phyloP scores from a whole-genome alignment of 30 jellyfish, hydroid and myxozoan genomes.

The Chrysaora quinquecirrha region DNA sequence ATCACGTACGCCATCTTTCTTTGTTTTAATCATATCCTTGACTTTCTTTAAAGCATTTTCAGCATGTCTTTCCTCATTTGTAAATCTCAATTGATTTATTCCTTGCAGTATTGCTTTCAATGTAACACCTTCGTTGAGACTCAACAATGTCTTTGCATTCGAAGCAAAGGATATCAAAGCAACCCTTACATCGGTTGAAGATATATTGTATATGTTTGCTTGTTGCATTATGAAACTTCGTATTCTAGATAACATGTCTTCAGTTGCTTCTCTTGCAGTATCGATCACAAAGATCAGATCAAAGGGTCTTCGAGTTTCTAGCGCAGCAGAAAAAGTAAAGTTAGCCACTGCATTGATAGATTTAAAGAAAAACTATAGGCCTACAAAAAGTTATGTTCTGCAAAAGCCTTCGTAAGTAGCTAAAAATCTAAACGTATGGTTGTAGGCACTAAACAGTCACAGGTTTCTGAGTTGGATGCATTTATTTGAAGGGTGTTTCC shows the following conservation, averaged over 20 bases:
- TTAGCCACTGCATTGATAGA: no score
- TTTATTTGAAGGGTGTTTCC: no score
- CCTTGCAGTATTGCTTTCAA: constrained; percentile 4
- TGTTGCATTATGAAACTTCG: constrained; percentile 16
- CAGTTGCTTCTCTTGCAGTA: constrained; percentile 27
- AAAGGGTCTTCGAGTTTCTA: no score
- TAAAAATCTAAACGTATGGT: no score
- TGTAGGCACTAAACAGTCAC: no score
- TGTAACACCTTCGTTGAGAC: constrained; percentile 25
- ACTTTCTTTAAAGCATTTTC: constrained; percentile 12
- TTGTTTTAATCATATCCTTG: background rate
- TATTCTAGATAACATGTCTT: background rate
- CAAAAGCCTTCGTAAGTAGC: no score
- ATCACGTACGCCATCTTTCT: constrained; percentile 13
- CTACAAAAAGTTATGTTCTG: no score
- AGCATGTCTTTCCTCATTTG: constrained; percentile 16
- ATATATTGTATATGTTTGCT: constrained; percentile 23
- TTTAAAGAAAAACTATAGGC: no score
- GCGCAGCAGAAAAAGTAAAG: no score
- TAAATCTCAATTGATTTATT: background rate
- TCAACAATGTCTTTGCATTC: background rate
- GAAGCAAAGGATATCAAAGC: constrained; percentile 39
- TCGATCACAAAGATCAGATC: constrained; percentile 61
- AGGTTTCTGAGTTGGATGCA: no score
- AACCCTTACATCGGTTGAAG: constrained; percentile 18